Base-by-base conservation (phyloP, 2,797 vertebrate species). In the Chanos chanos region DNA sequence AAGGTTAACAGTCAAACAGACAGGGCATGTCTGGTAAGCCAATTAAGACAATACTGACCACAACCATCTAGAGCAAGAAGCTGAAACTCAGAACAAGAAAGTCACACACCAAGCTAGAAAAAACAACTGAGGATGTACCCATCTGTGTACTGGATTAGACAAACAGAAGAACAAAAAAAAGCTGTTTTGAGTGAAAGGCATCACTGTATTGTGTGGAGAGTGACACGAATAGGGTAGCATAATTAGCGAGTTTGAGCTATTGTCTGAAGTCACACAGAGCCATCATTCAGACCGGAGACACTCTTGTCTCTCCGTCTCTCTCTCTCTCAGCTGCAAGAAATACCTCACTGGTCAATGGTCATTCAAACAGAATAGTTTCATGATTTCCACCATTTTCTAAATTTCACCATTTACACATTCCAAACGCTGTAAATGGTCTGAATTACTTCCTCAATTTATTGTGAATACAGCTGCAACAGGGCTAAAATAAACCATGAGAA, bases 231-330 rank as follows among this genome's bases (percentile, higher is more conserved):
- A 40, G 56, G 67, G 54, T 50, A 61, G 48, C 61, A 64, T 66
- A 66, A 71, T 76, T 66, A 71, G 64, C 61, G 50, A 1, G 7
- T 25, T 60, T 55, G 61, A 64, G 54, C 61, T 65, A 68, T 68
- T 57, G 37, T 70, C 48, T 48, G 53, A 59, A 18, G 27, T 21
- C 33, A 43, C 51, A 73, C 64, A 68, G 50, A 62, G 62, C 24
- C 49, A 18, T 64, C 52, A 64, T 71, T 67, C 52, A 68, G 52
- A 19, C 37, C 28, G 12, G 19, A 37, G 31, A 22, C 5, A 22
- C 49, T 40, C 12, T 12, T 18, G 31, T 22, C 15, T n/a, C 25
- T 19, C 28, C 10, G 22, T 22, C 15, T 27, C 19, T 22, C 43
- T 27, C 37, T 60, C 39, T 48, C 56, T 33, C 49, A 54, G 55